A percentile compares a stretch with the other conserved stretches of the same genome.
Evolutionary conservation across 2,797 vertebrate genomes (phyloP).

Genomic region (Phataginus tetradactyla): DNA sequence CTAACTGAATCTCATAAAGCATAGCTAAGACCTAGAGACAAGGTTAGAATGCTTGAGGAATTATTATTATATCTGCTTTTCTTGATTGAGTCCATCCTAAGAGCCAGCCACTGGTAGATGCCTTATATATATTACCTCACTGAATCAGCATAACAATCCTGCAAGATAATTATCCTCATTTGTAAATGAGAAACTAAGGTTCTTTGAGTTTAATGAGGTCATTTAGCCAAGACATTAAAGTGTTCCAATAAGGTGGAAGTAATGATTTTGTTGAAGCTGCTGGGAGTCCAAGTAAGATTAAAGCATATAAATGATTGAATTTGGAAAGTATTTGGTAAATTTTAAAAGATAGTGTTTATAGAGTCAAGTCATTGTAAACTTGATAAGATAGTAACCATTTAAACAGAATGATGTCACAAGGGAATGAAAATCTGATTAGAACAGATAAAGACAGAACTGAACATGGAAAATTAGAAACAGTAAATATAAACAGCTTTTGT

Average conservation of each 20-base stretch:
- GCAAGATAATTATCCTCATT: slow-evolving; percentile 22
- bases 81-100: not conserved
- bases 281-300: slow-evolving; percentile 2
- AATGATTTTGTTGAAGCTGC: slow-evolving; percentile 16
- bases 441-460: not conserved
- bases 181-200: slow-evolving; percentile 32
- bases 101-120: not conserved
- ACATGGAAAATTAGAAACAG: not conserved
- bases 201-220: slow-evolving; percentile 23
- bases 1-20: not conserved
- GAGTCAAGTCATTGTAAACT: not conserved
- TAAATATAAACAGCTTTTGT: not conserved
- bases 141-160: slow-evolving; percentile 7
- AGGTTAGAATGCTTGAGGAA: not conserved
- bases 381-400: not conserved
- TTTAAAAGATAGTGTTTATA: not conserved
- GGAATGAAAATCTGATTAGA: not conserved
- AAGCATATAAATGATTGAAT: slow-evolving; percentile 1
- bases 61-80: not conserved
- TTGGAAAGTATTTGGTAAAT: not conserved
- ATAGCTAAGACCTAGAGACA: not conserved
- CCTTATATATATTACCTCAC: not conserved
- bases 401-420: not conserved
- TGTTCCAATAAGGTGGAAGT: not conserved
- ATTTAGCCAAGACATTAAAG: slow-evolving; percentile 16